Evolutionary conservation across 2,113 vertebrate species (phyloP), one percentile per base, ranked within the genome.

Genomic region (Anthoscopus minutus): DNA sequence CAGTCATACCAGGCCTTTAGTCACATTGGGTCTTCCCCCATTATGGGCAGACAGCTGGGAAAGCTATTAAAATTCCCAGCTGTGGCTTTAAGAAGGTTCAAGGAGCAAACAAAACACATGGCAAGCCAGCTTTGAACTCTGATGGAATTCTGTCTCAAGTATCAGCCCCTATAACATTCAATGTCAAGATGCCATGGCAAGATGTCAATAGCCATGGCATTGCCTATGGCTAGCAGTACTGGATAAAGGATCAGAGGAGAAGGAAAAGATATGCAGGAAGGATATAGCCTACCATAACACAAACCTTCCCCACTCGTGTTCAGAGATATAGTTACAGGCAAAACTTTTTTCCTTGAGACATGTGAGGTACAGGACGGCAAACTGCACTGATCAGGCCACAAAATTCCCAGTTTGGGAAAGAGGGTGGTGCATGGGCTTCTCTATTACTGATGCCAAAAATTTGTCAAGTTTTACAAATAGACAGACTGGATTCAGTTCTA

Each of bases 41-140:
- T 57, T 60, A 64, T 19, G 83, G 72, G 28, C 44, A 88, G 48
- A 64, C 92, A 95, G 53, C 77, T 93, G 80, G 88, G 64, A 90
- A 96, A 96, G 60, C 88, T 42, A 80, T 88, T 94, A 94, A 88
- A 88, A 90, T 92, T 93, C 76, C 60, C 88, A 93, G 24, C 79
- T 93, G 76, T 81, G 88, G 42, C 74, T 97, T 93, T 73, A 83
- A 86, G 85, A 93, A 93, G 40, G 88, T 91, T 95, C 79, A 94
- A 86, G 72, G 81, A 93, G 31, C 54, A 93, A 95, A 89, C n/a
- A 77, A 91, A 88, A 61, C 53, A 84, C 2, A 8, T 24, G 70
- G 72, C 28, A 86, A 92, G 58, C 21, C 67, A 93, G 56, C 79
- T 86, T 95, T 95, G 88, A 96, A 93, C 88, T 94, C 85, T 64